Percentiles rank a stretch among this genome's conserved stretches.
Conservation (phyloP, 2,797 vertebrate genomes). For the Luscinia luscinia region DNA sequence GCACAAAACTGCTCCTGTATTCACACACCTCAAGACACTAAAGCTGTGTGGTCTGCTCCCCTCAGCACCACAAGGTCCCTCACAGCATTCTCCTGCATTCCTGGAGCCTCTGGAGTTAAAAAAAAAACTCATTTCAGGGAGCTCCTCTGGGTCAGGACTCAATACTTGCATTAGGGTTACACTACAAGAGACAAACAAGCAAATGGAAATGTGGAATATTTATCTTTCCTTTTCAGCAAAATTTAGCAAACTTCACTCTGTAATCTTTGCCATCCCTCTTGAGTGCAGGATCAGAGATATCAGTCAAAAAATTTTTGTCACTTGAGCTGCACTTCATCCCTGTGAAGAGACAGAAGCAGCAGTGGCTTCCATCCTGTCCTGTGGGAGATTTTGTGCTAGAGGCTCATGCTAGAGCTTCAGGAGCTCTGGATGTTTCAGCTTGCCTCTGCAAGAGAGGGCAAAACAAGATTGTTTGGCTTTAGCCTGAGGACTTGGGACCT, state of each 20-base stretch:
- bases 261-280: neutral
- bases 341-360: neutral
- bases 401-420: neutral
- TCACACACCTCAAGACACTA: slow-evolving; percentile 7
- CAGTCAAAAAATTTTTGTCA: neutral
- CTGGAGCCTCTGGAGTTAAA: neutral
- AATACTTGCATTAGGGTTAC: neutral
- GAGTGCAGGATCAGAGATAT: neutral
- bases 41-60: slow-evolving; percentile 61
- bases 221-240: neutral
- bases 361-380: neutral
- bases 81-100: neutral
- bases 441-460: neutral
- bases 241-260: neutral
- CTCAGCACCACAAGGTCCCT: slow-evolving; percentile 42
- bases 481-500: slow-evolving; percentile 26
- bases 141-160: neutral
- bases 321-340: neutral
- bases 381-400: neutral
- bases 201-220: neutral
- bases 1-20: neutral
- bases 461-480: slow-evolving; percentile 16
- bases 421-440: neutral
- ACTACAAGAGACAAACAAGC: neutral
- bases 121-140: neutral